Percentiles rank a stretch among this genome's conserved stretches.
Conservation (phyloP, 1,140 invertebrate genomes). For the Hycleus cichorii region DNA sequence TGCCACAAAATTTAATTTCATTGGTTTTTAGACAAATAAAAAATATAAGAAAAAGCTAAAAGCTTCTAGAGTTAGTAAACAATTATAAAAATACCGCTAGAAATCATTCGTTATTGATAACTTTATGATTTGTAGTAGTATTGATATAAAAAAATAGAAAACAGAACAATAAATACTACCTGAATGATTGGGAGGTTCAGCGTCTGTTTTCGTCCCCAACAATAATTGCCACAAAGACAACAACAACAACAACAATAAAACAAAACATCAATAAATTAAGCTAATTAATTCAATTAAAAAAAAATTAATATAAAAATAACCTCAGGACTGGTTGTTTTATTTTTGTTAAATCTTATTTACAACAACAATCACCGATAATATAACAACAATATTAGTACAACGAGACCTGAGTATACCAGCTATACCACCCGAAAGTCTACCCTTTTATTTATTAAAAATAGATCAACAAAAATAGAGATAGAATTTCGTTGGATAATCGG, state of each 20-base stretch:
- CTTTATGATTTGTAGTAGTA: no score
- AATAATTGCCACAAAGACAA: conserved; percentile 18
- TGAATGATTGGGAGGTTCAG: conserved; percentile 29
- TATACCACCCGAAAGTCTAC: no score
- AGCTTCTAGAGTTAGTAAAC: not conserved
- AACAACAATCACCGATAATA: no score
- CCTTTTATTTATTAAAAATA: no score
- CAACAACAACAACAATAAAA: conserved; percentile 26
- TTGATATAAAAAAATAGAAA: not conserved
- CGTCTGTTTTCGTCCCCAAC: conserved; percentile 14
- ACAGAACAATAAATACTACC: conserved; percentile 31
- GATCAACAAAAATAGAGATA: no score
- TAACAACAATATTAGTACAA: no score
- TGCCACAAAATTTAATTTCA: no score
- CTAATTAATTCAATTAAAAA: conserved; percentile 21
- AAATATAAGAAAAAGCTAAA: conserved; percentile 4
- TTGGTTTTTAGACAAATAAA: not conserved
- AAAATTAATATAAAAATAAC: conserved; percentile 10
- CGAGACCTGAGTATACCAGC: no score
- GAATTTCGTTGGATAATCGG: no score
- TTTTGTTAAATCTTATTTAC: not conserved
- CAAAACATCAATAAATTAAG: conserved; percentile 19
- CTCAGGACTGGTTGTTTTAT: conserved; percentile 6
- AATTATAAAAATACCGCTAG: no score
- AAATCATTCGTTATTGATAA: no score